A percentile compares a stretch with the other conserved stretches of the same genome.
These are phyloP conservation scores for Drosophila mimetica DNA, from an alignment of 2,888 invertebrate genomes.

Conservation along the genomic window DNA sequence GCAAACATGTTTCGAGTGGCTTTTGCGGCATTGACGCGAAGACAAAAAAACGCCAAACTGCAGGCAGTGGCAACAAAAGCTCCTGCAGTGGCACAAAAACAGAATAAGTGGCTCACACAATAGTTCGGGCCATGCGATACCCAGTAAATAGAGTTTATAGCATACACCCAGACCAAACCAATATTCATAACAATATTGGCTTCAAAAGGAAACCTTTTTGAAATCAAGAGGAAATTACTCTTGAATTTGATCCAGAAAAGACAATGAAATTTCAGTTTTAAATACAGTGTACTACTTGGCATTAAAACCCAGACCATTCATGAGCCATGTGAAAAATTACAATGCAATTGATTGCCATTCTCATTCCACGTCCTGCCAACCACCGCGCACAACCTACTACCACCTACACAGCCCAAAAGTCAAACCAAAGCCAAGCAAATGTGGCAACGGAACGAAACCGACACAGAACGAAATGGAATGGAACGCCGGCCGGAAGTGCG, in stretches of 20 bases:
- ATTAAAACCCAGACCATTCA: conserved; percentile 8
- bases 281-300: neutral
- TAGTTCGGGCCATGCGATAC: conserved; percentile 4
- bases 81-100: conserved; percentile 5
- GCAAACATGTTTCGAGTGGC: conserved; percentile 70
- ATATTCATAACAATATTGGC: no score
- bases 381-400: no score
- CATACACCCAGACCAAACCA: no score
- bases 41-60: conserved; percentile 66
- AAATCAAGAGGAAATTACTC: no score
- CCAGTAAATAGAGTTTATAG: neutral
- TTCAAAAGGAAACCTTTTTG: no score
- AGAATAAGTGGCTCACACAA: neutral
- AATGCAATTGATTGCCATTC: conserved; percentile 72
- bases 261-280: neutral
- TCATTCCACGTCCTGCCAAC: neutral
- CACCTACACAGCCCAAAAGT: conserved; percentile 30
- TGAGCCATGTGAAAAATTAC: conserved; percentile 55
- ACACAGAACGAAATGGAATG: conserved; percentile 13
- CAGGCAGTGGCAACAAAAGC: conserved; percentile 35
- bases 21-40: conserved; percentile 68
- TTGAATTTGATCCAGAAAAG: no score
- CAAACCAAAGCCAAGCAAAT: conserved; percentile 29
- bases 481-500: conserved; percentile 8
- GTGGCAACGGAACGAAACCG: neutral